Base-by-base conservation (phyloP, 1,140 invertebrate genomes). In the Aricia agestis region DNA sequence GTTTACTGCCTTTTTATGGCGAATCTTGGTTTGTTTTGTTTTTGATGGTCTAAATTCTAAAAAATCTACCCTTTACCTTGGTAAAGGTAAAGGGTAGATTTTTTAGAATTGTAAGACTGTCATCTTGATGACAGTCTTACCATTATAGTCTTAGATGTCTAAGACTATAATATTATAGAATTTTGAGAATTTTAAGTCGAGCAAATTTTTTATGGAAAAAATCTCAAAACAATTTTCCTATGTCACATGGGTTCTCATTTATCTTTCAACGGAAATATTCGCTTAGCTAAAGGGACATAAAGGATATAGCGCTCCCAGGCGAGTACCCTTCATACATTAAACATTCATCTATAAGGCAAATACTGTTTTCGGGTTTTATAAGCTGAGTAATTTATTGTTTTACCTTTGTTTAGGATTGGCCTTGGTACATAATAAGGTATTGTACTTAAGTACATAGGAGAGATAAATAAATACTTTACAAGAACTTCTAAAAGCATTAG, bases 231-330 rank as follows among this genome's bases (percentile, higher is more conserved):
- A 52, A 13, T 52, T 3, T 52, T 52, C 3, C 13, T 13, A 52
- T 11, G 45, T 10, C 45, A 52, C 13, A 52, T 52, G 45, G 10
- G 11, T 13, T 52, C 45, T 52, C 45, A 52, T 52, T 15, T 52
- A 52, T 52, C 45, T 52, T 52, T 52, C 45, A 52, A 52, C 45
- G 45, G 45, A 52, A 52, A 52, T 52, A 52, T 52, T 52, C 45
- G 9, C 45, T 52, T 52, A 52, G 11, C 45, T 52, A 52, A 52
- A 52, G 11, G 45, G 45, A 52, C 45, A 52, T 52, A 52, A 52
- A 52, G 45, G 45, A 52, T 52, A 52, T 52, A 52, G 45, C 45
- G 0, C 1, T 52, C 45, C 11, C 45, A 11, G 45, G 6, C 7
- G 45, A 52, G 45, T 52, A 52, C 45, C 45, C 45, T 52, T 52